These are phyloP conservation scores for Luehdorfia chinensis DNA, from an alignment of 1,140 invertebrate genomes.

Conservation along the genomic window DNA sequence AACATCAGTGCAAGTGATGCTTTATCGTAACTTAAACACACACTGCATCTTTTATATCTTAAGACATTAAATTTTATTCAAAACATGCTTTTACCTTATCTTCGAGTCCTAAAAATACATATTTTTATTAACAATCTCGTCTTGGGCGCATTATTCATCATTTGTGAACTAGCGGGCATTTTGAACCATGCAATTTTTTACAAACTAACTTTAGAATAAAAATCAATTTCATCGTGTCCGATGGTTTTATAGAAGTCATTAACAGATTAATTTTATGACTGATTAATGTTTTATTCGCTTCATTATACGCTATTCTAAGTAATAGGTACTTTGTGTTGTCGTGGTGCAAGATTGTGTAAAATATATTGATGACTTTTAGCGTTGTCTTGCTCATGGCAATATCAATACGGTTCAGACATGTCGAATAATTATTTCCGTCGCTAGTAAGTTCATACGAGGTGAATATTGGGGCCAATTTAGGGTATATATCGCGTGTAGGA, in stretches of 20 bases:
- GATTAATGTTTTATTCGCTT: slow-evolving; percentile 1
- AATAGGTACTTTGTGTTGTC: slow-evolving; percentile 12
- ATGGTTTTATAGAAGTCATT: slow-evolving; percentile 10
- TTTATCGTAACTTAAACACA: slow-evolving; percentile 26
- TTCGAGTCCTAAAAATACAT: slow-evolving; percentile 17
- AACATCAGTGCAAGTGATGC: slow-evolving; percentile 36
- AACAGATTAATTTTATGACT: slow-evolving; percentile 1
- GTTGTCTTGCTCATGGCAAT: too few relatives aligned
- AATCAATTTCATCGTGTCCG: not conserved
- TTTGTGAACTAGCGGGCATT: not conserved
- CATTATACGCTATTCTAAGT: slow-evolving; percentile 1
- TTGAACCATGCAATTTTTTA: not conserved
- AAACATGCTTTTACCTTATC: slow-evolving; percentile 26
- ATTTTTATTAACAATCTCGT: too few relatives aligned
- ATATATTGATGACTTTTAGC: too few relatives aligned
- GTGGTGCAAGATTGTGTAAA: slow-evolving; percentile 6
- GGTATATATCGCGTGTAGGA: slow-evolving; percentile 12
- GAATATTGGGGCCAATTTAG: slow-evolving; percentile 11
- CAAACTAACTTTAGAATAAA: not conserved
- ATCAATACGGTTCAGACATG: too few relatives aligned
- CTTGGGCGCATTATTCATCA: not conserved
- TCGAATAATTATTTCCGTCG: too few relatives aligned
- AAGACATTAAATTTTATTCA: slow-evolving; percentile 17
- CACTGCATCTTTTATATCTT: slow-evolving; percentile 7
- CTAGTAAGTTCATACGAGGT: too few relatives aligned